phyloP scores from a whole-genome alignment of 2,888 invertebrate genomes.

The Clistopyga incitator region DNA sequence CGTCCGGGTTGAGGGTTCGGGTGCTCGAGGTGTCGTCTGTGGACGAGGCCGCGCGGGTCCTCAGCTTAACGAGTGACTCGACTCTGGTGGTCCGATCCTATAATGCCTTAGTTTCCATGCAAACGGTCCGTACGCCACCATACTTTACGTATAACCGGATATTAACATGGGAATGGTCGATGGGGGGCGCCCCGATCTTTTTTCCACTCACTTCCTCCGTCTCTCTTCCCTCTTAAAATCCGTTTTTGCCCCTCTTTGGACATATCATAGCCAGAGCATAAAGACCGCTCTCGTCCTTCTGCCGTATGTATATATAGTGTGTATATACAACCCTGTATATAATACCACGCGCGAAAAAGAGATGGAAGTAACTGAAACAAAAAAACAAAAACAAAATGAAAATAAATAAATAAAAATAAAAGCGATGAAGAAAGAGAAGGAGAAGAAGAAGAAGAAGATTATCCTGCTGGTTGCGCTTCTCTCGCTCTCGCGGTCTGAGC shows the following conservation, averaged over 20 bases:
- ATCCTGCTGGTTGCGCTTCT: conserved; percentile 31
- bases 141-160: conserved; percentile 83
- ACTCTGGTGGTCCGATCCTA: conserved; percentile 81
- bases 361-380: neutral
- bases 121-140: conserved; percentile 83
- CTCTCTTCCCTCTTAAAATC: conserved; percentile 7
- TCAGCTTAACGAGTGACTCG: conserved; percentile 79
- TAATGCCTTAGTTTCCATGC: conserved; percentile 83
- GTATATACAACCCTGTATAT: too few relatives aligned
- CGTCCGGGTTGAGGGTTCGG: conserved; percentile 69
- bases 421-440: too few relatives aligned
- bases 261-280: conserved; percentile 47
- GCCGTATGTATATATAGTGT: conserved; percentile 31
- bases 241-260: conserved; percentile 36
- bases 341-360: conserved; percentile 24
- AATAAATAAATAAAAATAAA: too few relatives aligned
- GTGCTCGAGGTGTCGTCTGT: conserved; percentile 61
- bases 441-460: conserved; percentile 37
- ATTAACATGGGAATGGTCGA: conserved; percentile 83
- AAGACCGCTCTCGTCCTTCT: conserved; percentile 58
- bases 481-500: conserved; percentile 28
- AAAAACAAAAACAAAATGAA: neutral
- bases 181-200: conserved; percentile 64
- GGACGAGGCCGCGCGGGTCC: conserved; percentile 32
- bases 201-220: conserved; percentile 38